A percentile compares a stretch with the other conserved stretches of the same genome.
phyloP scores from a whole-genome alignment of 1,140 invertebrate genomes.

The Zaprionus vittiger region DNA sequence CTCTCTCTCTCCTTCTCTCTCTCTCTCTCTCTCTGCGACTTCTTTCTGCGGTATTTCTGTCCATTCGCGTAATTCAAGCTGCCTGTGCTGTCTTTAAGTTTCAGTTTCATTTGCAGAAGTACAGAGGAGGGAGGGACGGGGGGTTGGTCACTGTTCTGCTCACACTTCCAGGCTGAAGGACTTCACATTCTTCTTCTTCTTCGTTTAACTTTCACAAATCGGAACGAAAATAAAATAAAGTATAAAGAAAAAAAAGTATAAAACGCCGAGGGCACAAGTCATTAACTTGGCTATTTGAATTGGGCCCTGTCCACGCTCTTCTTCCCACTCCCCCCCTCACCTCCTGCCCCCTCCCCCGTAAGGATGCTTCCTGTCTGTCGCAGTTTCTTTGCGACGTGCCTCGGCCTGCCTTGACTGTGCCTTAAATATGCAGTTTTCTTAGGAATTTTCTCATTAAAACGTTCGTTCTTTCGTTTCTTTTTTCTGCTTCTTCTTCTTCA shows the following conservation, averaged over 20 bases:
- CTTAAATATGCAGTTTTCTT: constrained; percentile 82
- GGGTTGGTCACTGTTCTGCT: background rate
- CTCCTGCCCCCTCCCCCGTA: background rate
- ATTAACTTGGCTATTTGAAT: constrained; percentile 82
- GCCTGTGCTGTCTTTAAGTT: constrained; percentile 8
- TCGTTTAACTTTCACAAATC: constrained; percentile 71
- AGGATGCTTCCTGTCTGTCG: constrained; percentile 70
- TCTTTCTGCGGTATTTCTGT: constrained; percentile 43
- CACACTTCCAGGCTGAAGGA: no score
- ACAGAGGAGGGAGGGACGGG: no score
- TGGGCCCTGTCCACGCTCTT: constrained; percentile 21
- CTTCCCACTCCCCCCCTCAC: constrained; percentile 5
- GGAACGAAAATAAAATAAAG: constrained; percentile 37
- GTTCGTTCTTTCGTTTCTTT: constrained; percentile 43
- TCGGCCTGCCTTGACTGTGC: constrained; percentile 15
- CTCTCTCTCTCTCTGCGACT: background rate
- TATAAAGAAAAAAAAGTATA: constrained; percentile 32
- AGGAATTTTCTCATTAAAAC: constrained; percentile 81
- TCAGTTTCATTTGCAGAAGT: background rate
- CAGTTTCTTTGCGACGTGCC: constrained; percentile 29
- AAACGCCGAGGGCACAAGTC: constrained; percentile 73
- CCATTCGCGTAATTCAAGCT: constrained; percentile 30
- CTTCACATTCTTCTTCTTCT: background rate
- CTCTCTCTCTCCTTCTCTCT: no score
- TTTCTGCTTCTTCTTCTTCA: constrained; percentile 17